Evolutionary conservation across 2,797 vertebrate genomes (phyloP).

Genomic region (Capromys pilorides): DNA sequence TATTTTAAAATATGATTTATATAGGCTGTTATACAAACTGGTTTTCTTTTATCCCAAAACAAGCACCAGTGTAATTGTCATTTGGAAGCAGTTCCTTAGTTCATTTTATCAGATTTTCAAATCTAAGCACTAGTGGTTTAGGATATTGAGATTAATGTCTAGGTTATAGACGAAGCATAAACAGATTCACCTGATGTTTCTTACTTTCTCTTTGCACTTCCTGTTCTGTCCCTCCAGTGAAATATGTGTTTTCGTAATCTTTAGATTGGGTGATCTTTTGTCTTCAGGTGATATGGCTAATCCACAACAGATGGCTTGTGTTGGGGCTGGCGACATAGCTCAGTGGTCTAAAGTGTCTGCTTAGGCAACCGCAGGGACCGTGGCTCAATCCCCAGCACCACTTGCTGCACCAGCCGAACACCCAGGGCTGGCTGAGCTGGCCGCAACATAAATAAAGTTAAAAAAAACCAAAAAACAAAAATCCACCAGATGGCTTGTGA

Average conservation of each 20-base stretch:
- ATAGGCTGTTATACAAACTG: conserved; percentile 31
- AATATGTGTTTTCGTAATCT: background rate
- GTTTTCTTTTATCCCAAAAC: conserved; percentile 32
- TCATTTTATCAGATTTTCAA: conserved; percentile 54
- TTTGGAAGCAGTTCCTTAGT: conserved; percentile 1
- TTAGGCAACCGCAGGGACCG: too few relatives aligned
- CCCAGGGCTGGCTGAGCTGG: too few relatives aligned
- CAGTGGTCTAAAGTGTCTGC: too few relatives aligned
- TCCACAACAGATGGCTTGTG: background rate
- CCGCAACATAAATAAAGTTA: too few relatives aligned
- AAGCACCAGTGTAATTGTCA: conserved; percentile 25
- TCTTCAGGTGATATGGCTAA: background rate
- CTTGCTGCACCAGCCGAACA: too few relatives aligned
- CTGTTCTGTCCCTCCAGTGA: background rate
- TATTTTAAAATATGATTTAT: conserved; percentile 45
- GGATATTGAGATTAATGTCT: conserved; percentile 19
- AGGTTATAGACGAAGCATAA: background rate
- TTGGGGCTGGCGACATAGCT: too few relatives aligned
- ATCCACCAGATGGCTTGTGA: background rate
- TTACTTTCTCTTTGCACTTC: conserved; percentile 22
- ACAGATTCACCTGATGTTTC: background rate
- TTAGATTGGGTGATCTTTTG: background rate
- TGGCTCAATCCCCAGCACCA: too few relatives aligned
- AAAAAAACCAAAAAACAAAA: too few relatives aligned
- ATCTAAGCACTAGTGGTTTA: background rate